Conservation (phyloP, 1,140 invertebrate species). For the Dendrolimus kikuchii region DNA sequence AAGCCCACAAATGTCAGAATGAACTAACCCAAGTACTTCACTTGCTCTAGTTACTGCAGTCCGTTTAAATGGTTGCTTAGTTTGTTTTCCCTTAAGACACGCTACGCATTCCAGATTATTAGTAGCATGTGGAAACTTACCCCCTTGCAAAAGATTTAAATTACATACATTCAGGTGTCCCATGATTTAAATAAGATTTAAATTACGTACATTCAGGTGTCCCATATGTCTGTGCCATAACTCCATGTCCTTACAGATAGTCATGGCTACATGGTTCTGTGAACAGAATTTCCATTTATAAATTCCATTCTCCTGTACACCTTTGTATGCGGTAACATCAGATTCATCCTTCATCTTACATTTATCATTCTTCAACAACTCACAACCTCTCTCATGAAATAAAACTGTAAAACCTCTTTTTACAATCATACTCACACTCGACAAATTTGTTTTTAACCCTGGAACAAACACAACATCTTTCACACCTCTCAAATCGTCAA, state of each 20-base stretch:
- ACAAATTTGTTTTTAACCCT: background rate
- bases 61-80: slow-evolving; percentile 1
- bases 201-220: slow-evolving; percentile 1
- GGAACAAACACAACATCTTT: too few relatives aligned
- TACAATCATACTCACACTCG: background rate
- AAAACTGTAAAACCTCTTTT: slow-evolving; percentile 1
- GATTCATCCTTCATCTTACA: background rate
- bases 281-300: background rate
- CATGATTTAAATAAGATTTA: too few relatives aligned
- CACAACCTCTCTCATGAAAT: background rate
- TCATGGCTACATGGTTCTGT: background rate
- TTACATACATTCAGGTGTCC: too few relatives aligned
- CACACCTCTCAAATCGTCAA: too few relatives aligned
- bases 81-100: slow-evolving; percentile 3
- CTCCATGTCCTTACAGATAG: background rate
- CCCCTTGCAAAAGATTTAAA: background rate
- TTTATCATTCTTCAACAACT: background rate
- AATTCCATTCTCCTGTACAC: background rate
- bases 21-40: background rate
- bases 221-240: background rate
- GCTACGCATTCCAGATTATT: background rate
- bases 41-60: background rate
- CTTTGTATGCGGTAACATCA: background rate
- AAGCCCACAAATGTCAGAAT: slow-evolving; percentile 3
- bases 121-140: slow-evolving; percentile 2